Percentiles rank a stretch among this genome's conserved stretches.
These are phyloP conservation scores for Xiphophorus maculatus DNA, from an alignment of 2,113 vertebrate genomes.

Conservation along the genomic window DNA sequence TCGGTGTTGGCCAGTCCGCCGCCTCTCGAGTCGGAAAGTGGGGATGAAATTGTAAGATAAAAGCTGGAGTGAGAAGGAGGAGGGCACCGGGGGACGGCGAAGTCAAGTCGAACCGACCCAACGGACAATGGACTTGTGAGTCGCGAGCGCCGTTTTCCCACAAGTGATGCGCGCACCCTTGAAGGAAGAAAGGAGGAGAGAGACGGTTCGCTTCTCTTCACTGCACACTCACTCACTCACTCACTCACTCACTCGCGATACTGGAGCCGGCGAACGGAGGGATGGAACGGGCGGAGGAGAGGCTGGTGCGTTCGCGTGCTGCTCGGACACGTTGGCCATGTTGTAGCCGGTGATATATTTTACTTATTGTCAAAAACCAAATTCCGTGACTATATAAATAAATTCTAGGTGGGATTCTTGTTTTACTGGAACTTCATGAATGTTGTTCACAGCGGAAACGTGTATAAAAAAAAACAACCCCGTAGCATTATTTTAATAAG, in stretches of 20 bases:
- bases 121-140: conserved; percentile 40
- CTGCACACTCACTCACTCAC: conserved; percentile 30
- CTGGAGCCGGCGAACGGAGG: conserved; percentile 56
- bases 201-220: conserved; percentile 54
- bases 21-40: conserved; percentile 28
- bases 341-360: background rate
- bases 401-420: too few species aligned
- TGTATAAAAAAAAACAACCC: too few species aligned
- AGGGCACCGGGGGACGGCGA: background rate
- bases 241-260: conserved; percentile 26
- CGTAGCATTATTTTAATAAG: too few species aligned
- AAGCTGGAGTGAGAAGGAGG: background rate
- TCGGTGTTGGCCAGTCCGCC: conserved; percentile 48
- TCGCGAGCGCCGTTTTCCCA: conserved; percentile 42
- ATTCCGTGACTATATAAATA: too few species aligned
- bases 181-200: conserved; percentile 71
- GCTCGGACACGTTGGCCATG: conserved; percentile 19
- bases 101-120: conserved; percentile 16
- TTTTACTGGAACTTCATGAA: too few species aligned
- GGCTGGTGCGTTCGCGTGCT: conserved; percentile 53
- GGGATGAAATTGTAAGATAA: conserved; percentile 18
- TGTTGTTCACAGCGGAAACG: too few species aligned
- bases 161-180: conserved; percentile 70
- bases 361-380: too few species aligned
- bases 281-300: conserved; percentile 64